Base-by-base conservation (phyloP, 1,140 invertebrate genomes). In the Drosophila auraria region DNA sequence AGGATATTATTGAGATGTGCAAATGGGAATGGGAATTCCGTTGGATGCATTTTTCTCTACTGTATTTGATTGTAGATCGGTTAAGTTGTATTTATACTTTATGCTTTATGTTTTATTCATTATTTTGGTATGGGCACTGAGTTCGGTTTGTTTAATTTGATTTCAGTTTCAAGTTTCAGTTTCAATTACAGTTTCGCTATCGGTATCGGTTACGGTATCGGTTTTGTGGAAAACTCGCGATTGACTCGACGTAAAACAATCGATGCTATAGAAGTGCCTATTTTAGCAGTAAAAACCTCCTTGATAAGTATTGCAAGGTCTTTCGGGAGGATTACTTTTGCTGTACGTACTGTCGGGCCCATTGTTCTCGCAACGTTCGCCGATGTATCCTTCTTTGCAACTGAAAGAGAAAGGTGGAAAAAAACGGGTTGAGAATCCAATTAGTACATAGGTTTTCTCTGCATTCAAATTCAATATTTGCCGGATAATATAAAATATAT, bases 351-450 rank as follows among this genome's bases (percentile, higher is more conserved):
- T 93, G 74, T 87, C 83, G 80, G 93, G 82, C 72, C 61, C 69
- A 62, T 56, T 80, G 70, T 71, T 96, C 94, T 97, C 96, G 94
- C 97, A 98, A 83, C 96, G 95, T 93, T 96, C 94, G 87, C 97
- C 97, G 91, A 95, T 95, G 95, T 95, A 97, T 82, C 96, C 96
- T 92, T 96, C 96, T 80, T 96, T 95, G 93, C 97, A 98, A 94
- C 97, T 98, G 95, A 92, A 92, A 93, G 66, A 53, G 95, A 92
- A 89, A 93, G 66, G 36, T 40, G 36, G 36, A 44, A 44, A 62
- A 62, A 60, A 60, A 73, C 33, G 33, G 23, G 20, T 36, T 50
- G 59, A 73, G 50, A 57, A 42, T 40, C 15, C 44, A 59, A 62
- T 80, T 61, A 83, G 81, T 72, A 61, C 51, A 70, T 20, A 33